Evolutionary conservation across 2,797 vertebrate genomes (phyloP), one percentile per base, ranked within the genome.

Genomic region (Remorina albescens): DNA sequence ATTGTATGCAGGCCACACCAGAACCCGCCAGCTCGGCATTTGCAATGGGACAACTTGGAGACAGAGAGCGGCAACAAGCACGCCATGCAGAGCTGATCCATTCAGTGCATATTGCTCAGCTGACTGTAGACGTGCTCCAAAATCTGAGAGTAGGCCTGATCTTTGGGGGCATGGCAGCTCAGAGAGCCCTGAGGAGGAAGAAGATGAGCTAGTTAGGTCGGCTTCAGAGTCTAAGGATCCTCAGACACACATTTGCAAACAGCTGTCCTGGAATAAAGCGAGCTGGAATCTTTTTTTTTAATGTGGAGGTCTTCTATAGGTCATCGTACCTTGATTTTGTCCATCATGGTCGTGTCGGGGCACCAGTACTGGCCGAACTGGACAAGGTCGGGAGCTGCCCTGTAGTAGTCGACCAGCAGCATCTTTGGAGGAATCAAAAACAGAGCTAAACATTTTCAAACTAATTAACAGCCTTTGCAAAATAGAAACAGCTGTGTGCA

Each of bases 341-440:
- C 97, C 77, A 99, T 85, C 89, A 98, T 96, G 50, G 96, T 97
- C 2, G 95, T 96, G 13, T 99, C 96, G 15, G 95, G 96, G 60
- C 92, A 96, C 98, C 98, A 99, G 53, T 93, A 91, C 71, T 99
- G 97, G 80, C 91, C 95, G 85, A 99, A 98, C 57, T 95, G 94
- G 83, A 98, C 95, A 4, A 98, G 85, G 86, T 99, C 98, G 0
- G 97, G 96, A 53, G 97, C 97, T 0, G 93, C 90, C 61, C 95
- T 96, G 82, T 98, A 99, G 76, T 96, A 99, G 55, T 99, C 97
- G 51, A 97, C 95, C 88, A 99, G 91, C 88, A 98, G 92, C 84
- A 95, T 97, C 98, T 99, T 75, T 28, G 28, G 32, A 71, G n/a
- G 21, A 39, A 49, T 41, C 2, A 37, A 1, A 37, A 19, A 67